Base-by-base conservation (phyloP, 2,888 invertebrate genomes). In the Galerucella pusilla region DNA sequence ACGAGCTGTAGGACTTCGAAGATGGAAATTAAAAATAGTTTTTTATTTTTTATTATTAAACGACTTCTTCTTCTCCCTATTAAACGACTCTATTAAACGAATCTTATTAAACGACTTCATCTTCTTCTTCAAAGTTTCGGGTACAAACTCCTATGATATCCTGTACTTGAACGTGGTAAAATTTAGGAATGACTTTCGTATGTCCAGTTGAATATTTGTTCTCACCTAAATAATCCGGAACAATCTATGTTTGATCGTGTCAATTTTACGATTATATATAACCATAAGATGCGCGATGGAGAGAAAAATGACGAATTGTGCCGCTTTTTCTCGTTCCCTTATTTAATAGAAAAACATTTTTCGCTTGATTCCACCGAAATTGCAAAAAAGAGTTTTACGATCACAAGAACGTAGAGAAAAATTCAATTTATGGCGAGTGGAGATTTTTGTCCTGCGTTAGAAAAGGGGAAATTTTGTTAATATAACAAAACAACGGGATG, bases 371-470 rank as follows among this genome's bases (percentile, higher is more conserved):
- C 10, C 42, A 63, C 45, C 42, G 63, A 42, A 42, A 45, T 42
- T 45, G 45, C 63, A 63, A 63, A 63, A 52, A 63, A 63, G 63
- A 25, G 14, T 61, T 25, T 61, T 7, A 61, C 28, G 61, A 42
- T 63, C 42, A 42, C 63, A 63, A 63, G 35, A 10, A n/a, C 63
- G 63, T n/a, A 63, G 52, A n/a, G n/a, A 42, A 63, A 63, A 63
- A 63, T 63, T 63, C 63, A 63, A 63, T 63, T 63, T 63, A 42
- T 63, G 63, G 63, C 12, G 45, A 63, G n/a, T 63, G 45, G 63
- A 45, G 45, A 45, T 45, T 63, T 63, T 63, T 63, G 7, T 42
- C 6, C 9, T 63, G 63, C 5, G 16, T 45, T 45, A n/a, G 45
- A 42, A 63, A 42, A n/a, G 35, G 2, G 35, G 14, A 42, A 63